Evolutionary conservation across 2,113 vertebrate species (phyloP).

Genomic region (Cynoglossus semilaevis): DNA sequence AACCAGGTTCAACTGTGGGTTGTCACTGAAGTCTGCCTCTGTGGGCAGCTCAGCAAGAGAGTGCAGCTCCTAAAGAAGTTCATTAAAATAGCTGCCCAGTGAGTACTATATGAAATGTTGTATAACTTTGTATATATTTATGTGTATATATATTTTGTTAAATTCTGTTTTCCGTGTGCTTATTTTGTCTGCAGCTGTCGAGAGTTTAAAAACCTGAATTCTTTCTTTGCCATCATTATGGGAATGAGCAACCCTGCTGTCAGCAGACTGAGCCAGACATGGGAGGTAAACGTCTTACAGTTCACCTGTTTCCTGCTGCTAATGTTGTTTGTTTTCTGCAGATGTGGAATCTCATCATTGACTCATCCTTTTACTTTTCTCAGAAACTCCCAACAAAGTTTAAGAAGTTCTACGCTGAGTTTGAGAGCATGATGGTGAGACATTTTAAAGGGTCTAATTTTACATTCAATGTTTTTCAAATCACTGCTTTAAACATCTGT

Average conservation of each 20-base stretch:
- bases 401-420: conserved; percentile 98
- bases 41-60: conserved; percentile 92
- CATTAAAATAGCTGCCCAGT: conserved; percentile 99
- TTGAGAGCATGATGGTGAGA: conserved; percentile 98
- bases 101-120: conserved; percentile 60
- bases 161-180: background rate
- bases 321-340: background rate
- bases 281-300: conserved; percentile 85
- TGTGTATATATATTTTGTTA: too few species aligned
- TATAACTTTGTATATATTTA: background rate
- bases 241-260: conserved; percentile 96
- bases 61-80: conserved; percentile 98
- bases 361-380: conserved; percentile 54
- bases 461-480: background rate
- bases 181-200: conserved; percentile 83
- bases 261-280: conserved; percentile 89
- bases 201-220: conserved; percentile 97
- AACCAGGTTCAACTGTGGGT: conserved; percentile 99
- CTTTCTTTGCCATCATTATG: conserved; percentile 97
- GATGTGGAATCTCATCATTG: background rate
- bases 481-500: background rate
- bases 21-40: conserved; percentile 93
- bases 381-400: conserved; percentile 99
- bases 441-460: too few species aligned
- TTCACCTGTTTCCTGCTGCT: background rate